Evolutionary conservation across 2,888 invertebrate species (phyloP).

Genomic region (Anoplius nigerrimus): DNA sequence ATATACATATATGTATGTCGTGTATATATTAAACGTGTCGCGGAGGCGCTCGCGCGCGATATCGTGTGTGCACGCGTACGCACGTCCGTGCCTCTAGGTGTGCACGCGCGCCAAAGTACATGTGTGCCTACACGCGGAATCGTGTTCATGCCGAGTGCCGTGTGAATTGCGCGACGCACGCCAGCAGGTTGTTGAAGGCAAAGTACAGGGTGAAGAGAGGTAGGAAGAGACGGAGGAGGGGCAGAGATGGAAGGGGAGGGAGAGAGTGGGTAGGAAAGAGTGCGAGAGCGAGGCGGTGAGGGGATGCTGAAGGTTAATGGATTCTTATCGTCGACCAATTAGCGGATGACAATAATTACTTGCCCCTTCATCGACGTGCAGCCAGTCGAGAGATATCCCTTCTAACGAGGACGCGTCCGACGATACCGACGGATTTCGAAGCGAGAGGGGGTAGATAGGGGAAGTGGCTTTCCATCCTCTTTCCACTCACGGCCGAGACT

Average conservation of each 20-base stretch:
- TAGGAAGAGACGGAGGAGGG: conserved; percentile 27
- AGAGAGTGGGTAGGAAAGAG: neutral
- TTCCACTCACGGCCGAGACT: too few relatives aligned
- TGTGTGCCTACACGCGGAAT: conserved; percentile 16
- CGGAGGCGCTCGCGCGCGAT: conserved; percentile 38
- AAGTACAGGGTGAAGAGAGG: conserved; percentile 29
- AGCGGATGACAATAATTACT: conserved; percentile 37
- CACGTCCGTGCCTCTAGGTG: neutral
- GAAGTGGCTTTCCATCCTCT: too few relatives aligned
- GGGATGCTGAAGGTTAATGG: conserved; percentile 34
- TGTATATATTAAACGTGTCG: conserved; percentile 14
- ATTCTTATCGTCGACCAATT: conserved; percentile 45
- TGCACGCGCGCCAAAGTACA: conserved; percentile 2
- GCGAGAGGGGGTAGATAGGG: too few relatives aligned
- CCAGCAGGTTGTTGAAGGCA: conserved; percentile 48
- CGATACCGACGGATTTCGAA: neutral
- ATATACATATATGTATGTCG: conserved; percentile 35
- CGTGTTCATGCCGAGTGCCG: conserved; percentile 12
- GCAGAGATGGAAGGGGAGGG: too few relatives aligned
- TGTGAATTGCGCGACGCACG: conserved; percentile 31
- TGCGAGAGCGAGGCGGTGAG: conserved; percentile 18
- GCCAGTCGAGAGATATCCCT: conserved; percentile 17
- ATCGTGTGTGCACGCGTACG: conserved; percentile 24
- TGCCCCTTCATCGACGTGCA: conserved; percentile 18
- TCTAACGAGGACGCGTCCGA: conserved; percentile 12